Evolutionary conservation across 2,888 invertebrate genomes (phyloP).

Genomic region (Hipparchia sbordonii): DNA sequence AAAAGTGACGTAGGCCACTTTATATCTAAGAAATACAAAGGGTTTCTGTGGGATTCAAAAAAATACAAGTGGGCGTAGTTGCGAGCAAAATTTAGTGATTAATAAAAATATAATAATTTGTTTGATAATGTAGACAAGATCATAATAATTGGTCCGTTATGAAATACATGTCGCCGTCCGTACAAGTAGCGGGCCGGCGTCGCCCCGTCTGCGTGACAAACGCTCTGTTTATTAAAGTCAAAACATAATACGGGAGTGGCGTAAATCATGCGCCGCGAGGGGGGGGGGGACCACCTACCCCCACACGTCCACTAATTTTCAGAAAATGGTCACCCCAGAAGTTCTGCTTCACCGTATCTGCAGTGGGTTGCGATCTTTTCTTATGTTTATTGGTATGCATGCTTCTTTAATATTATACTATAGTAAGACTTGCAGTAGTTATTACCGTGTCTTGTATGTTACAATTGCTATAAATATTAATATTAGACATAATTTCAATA

Average conservation of each 20-base stretch:
- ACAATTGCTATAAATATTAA: too few relatives aligned
- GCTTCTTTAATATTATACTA: not conserved
- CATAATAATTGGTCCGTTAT: conserved; percentile 6
- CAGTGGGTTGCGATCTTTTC: conserved; percentile 45
- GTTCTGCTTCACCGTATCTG: conserved; percentile 57
- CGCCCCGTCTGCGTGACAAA: conserved; percentile 69
- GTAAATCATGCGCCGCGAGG: conserved; percentile 83
- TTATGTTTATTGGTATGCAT: conserved; percentile 26
- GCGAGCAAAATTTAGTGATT: too few relatives aligned
- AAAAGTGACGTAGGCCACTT: too few relatives aligned
- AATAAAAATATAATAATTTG: too few relatives aligned
- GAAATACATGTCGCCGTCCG: conserved; percentile 24
- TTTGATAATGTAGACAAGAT: too few relatives aligned
- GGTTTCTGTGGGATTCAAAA: too few relatives aligned
- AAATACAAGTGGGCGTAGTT: too few relatives aligned
- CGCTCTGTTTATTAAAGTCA: conserved; percentile 85
- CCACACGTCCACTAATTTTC: conserved; percentile 76
- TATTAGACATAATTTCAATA: too few relatives aligned
- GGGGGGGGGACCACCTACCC: conserved; percentile 49
- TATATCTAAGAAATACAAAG: too few relatives aligned
- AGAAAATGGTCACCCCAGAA: conserved; percentile 70
- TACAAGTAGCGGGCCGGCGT: conserved; percentile 49
- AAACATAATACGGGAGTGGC: conserved; percentile 85
- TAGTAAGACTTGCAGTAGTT: too few relatives aligned
- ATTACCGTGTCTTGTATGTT: too few relatives aligned